phyloP scores from a whole-genome alignment of 2,888 invertebrate species.

The Chalcosyrphus nemorum region DNA sequence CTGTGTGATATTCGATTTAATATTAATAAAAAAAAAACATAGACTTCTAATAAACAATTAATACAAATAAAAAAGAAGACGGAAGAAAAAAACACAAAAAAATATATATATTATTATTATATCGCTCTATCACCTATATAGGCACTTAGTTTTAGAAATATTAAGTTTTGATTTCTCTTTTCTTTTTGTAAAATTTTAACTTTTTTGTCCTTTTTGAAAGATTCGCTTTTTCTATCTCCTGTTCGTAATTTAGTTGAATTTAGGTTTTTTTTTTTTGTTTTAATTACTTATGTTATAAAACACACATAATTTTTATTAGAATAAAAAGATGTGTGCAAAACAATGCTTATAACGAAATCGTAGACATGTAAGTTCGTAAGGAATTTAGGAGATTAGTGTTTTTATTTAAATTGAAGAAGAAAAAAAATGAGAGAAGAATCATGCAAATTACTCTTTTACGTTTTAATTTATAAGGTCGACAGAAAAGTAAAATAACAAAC shows the following conservation, averaged over 20 bases:
- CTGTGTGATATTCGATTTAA: conserved; percentile 75
- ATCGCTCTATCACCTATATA: conserved; percentile 57
- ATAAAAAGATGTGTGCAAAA: neutral
- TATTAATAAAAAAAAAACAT: conserved; percentile 50
- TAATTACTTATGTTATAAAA: neutral
- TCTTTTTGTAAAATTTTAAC: conserved; percentile 3
- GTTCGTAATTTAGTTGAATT: conserved; percentile 32
- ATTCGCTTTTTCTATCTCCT: neutral
- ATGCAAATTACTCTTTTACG: conserved; percentile 8
- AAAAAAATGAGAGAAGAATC: neutral
- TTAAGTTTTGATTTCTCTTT: conserved; percentile 14
- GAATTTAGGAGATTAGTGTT: conserved; percentile 27
- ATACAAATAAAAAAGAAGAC: conserved; percentile 33
- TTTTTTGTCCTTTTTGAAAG: conserved; percentile 13
- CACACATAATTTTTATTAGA: conserved; percentile 1
- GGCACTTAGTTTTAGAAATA: conserved; percentile 42
- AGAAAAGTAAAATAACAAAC: conserved; percentile 7
- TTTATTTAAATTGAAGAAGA: conserved; percentile 46
- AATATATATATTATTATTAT: conserved; percentile 33
- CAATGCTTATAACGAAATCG: conserved; percentile 12
- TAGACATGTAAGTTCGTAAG: conserved; percentile 18
- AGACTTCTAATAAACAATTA: conserved; percentile 61
- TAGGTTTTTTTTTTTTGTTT: neutral
- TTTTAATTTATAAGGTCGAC: conserved; percentile 37
- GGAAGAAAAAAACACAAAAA: conserved; percentile 48